Evolutionary conservation across 2,888 invertebrate species (phyloP).

Genomic region (Pristionchus entomophagus): DNA sequence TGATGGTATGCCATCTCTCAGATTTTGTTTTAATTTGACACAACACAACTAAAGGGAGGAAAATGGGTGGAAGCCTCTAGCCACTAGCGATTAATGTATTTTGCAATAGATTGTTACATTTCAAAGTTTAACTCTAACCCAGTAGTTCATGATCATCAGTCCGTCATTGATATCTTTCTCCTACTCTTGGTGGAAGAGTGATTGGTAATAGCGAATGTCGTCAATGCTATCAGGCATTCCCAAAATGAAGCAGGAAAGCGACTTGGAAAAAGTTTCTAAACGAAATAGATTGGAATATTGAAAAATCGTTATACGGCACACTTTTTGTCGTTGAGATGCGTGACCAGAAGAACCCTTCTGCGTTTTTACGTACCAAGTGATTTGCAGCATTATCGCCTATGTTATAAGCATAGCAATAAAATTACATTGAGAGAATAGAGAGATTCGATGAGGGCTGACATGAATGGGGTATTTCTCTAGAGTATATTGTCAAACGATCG

Average conservation of each 20-base stretch:
- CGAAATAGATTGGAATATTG: neutral
- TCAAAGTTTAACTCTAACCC: neutral
- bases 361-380: neutral
- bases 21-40: too few species aligned
- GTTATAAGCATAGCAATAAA: neutral
- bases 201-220: neutral
- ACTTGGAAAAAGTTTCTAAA: neutral
- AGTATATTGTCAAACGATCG: neutral
- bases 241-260: neutral
- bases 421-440: neutral
- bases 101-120: neutral
- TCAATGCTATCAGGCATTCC: neutral
- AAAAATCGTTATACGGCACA: neutral
- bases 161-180: neutral
- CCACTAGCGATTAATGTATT: too few species aligned
- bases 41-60: too few species aligned
- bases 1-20: neutral
- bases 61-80: too few species aligned
- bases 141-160: neutral
- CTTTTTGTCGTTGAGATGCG: neutral
- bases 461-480: neutral
- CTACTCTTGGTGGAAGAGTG: neutral
- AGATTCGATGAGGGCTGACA: neutral
- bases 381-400: neutral
- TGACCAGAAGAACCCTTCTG: neutral